Evolutionary conservation across 2,113 vertebrate genomes (phyloP).

Genomic region (Syrmaticus mikado): DNA sequence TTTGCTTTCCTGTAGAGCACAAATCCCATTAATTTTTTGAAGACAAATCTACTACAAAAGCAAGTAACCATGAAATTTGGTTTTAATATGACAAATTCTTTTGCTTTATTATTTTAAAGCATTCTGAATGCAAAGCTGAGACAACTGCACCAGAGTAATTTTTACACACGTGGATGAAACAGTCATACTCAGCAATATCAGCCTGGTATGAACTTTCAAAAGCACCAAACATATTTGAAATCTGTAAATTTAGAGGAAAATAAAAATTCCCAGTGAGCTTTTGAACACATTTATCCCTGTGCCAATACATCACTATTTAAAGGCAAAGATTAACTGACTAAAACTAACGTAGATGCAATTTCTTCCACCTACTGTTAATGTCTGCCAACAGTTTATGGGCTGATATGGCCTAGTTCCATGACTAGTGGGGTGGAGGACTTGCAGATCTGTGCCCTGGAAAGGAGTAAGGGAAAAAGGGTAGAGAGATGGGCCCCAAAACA

Average conservation of each 20-base stretch:
- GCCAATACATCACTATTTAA: rapidly evolving
- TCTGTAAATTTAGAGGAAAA: background rate
- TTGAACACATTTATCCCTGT: background rate
- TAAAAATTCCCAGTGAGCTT: background rate
- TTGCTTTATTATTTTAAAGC: background rate
- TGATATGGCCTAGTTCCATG: too few relatives aligned
- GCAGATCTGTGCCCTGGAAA: too few relatives aligned
- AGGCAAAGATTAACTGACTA: background rate
- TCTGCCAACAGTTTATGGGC: too few relatives aligned
- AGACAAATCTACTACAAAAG: background rate
- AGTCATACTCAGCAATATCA: too few relatives aligned
- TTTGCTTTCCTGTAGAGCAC: background rate
- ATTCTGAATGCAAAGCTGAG: background rate
- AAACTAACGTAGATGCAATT: background rate
- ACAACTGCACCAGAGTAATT: background rate
- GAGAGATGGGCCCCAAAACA: too few relatives aligned
- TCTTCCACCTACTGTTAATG: background rate
- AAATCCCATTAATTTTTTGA: background rate
- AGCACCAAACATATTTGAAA: background rate
- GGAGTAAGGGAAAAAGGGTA: too few relatives aligned
- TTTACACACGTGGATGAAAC: background rate
- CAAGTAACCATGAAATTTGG: background rate
- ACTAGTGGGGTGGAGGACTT: too few relatives aligned
- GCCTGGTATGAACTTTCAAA: background rate
- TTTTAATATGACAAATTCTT: background rate